These are phyloP conservation scores for Torymus texanus DNA, from an alignment of 2,888 invertebrate species.

Conservation along the genomic window DNA sequence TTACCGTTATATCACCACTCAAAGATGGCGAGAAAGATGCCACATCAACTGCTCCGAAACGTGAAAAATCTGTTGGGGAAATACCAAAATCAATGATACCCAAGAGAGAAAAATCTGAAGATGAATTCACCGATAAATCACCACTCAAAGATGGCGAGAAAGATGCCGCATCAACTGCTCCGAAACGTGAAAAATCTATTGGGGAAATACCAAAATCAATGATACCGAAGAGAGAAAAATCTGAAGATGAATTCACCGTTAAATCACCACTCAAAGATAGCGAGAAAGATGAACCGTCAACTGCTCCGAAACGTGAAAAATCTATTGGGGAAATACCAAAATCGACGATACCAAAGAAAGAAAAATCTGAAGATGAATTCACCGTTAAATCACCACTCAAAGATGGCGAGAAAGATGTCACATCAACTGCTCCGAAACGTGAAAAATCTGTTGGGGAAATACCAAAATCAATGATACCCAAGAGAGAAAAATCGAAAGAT, in stretches of 20 bases:
- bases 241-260: constrained; percentile 27
- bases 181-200: constrained; percentile 5
- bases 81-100: no score
- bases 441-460: background rate
- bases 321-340: constrained; percentile 42
- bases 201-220: background rate
- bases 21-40: background rate
- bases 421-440: background rate
- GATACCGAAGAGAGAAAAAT: constrained; percentile 17
- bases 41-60: no score
- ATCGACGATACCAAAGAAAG: constrained; percentile 42
- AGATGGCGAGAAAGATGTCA: background rate
- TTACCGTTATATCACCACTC: constrained; percentile 13
- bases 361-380: constrained; percentile 47
- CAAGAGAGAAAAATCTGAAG: no score
- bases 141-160: background rate
- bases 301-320: constrained; percentile 13
- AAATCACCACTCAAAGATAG: constrained; percentile 3
- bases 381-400: constrained; percentile 18
- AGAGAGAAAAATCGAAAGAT: constrained; percentile 20
- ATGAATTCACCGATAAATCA: constrained; percentile 26
- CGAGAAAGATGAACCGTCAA: background rate
- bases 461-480: background rate
- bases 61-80: no score
- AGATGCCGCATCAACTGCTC: background rate